Percentiles rank a stretch among this genome's conserved stretches.
Evolutionary conservation across 2,888 invertebrate genomes (phyloP).

Genomic region (Caenorhabditis sulstoni): DNA sequence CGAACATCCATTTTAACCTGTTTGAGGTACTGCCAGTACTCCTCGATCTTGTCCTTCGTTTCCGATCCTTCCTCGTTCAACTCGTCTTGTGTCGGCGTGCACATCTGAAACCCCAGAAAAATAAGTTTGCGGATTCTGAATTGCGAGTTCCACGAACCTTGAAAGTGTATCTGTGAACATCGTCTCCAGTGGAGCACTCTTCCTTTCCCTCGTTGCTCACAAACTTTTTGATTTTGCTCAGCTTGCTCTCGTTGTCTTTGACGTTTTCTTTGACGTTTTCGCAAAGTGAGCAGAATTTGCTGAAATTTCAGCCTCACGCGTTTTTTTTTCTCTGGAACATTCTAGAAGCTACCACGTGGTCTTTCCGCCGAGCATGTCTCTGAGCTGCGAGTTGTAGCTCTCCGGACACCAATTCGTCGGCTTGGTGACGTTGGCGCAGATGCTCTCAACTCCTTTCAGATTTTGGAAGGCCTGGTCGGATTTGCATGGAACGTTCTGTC

Average conservation of each 20-base stretch:
- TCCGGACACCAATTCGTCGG: conserved; percentile 73
- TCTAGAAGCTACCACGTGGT: conserved; percentile 67
- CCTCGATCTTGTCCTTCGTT: conserved; percentile 70
- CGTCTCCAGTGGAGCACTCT: conserved; percentile 59
- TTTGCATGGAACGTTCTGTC: conserved; percentile 73
- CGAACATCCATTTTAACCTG: conserved; percentile 67
- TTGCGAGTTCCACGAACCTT: conserved; percentile 53
- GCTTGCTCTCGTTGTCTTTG: conserved; percentile 54
- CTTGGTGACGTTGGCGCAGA: conserved; percentile 73
- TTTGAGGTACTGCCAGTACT: conserved; percentile 76
- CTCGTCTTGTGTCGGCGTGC: conserved; percentile 71
- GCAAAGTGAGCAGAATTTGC: conserved; percentile 75
- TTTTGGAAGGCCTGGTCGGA: conserved; percentile 47
- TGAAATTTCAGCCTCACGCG: conserved; percentile 45
- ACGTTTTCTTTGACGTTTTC: conserved; percentile 65
- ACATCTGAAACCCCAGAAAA: too few relatives aligned
- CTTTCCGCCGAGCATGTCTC: conserved; percentile 70
- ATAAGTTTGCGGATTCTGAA: background rate
- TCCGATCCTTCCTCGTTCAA: conserved; percentile 63
- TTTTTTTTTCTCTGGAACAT: background rate
- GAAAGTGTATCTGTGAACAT: conserved; percentile 64
- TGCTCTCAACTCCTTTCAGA: conserved; percentile 59
- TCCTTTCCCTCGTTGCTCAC: conserved; percentile 60
- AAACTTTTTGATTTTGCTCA: conserved; percentile 61
- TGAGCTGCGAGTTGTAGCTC: conserved; percentile 68